Base-by-base conservation (phyloP, 2,888 invertebrate species). In the Gryllus longicercus region DNA sequence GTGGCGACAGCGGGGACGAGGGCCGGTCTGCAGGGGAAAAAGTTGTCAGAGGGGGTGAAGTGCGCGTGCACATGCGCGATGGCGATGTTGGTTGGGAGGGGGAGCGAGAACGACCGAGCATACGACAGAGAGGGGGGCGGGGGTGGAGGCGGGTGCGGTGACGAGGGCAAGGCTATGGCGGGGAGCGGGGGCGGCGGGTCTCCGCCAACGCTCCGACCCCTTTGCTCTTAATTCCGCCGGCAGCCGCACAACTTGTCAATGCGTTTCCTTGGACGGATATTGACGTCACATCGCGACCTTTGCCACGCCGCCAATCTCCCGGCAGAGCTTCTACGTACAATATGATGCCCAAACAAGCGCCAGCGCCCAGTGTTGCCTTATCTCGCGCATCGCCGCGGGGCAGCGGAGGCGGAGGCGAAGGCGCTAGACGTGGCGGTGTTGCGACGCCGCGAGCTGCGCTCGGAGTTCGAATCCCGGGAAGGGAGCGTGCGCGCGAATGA, bases 211-310 rank as follows among this genome's bases (percentile, higher is more conserved):
- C 63, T 63, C 14, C 63, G 38, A 38, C 38, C 16, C 16, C 63
- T n/a, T n/a, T 63, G 63, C 63, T 63, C 63, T 63, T 63, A 63
- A 63, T 63, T 63, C 63, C 63, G 14, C 63, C 63, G 63, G 63
- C 16, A 14, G 63, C 16, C 63, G n/a, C 16, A n/a, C 63, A 63
- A 63, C 63, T 63, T n/a, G n/a, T 63, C 63, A 63, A 63, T 63
- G 63, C 63, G 63, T 63, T 63, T 63, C 63, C 63, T 63, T 63
- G 63, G 63, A 63, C 16, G 63, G 16, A 63, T 63, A 63, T 63
- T 63, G 63, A 63, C 63, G 63, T 63, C 63, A 63, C n/a, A 63
- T 63, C 16, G 16, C n/a, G 63, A 63, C 63, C 63, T 63, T 63
- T 63, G 63, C 63, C 63, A 18, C 63, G 14, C 63, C 63, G 63